Base-by-base conservation (phyloP, 2,888 invertebrate species). In the Idaea straminata region DNA sequence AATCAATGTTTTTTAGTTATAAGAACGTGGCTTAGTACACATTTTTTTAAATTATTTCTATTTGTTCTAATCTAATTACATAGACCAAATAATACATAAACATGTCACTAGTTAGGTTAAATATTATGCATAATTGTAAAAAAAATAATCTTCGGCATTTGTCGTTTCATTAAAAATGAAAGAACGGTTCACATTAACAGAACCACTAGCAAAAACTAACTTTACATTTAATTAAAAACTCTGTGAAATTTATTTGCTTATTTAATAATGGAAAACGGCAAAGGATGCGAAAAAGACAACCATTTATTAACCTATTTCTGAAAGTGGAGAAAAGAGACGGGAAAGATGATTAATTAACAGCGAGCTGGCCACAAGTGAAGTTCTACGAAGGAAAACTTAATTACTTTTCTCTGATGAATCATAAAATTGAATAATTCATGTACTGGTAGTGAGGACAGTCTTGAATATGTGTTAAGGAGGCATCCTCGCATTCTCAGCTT, bases 261-360 rank as follows among this genome's bases (percentile, higher is more conserved):
- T 86, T 88, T 80, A 84, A 87, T 87, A 85, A 88, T 82, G 77
- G 76, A 83, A 84, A 47, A 81, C 78, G 73, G 77, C 76, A 77
- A 84, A 83, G 79, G 82, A 84, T 85, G 81, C 79, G 80, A 85
- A 86, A 87, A 86, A 86, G 82, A 83, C 83, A 85, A 83, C 78
- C 74, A 81, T 85, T 70, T 86, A 88, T 86, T 85, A 87, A 86
- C 86, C 83, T 84, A 87, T 87, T 88, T 88, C 82, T 80, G 83
- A 80, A 82, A 84, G 80, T 81, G 79, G 80, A 82, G 83, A 80
- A 85, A 85, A 84, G 81, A 83, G 83, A 81, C 83, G 81, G 81
- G 80, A 78, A 78, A 78, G 81, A 87, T 89, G 85, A 89, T 89
- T 89, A 88, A 89, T 89, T 89, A 89, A 86, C 84, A 83, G 77